Percentiles rank a stretch among this genome's conserved stretches.
These are phyloP conservation scores for Malurus splendens DNA, from an alignment of 2,797 vertebrate species.

Conservation along the genomic window DNA sequence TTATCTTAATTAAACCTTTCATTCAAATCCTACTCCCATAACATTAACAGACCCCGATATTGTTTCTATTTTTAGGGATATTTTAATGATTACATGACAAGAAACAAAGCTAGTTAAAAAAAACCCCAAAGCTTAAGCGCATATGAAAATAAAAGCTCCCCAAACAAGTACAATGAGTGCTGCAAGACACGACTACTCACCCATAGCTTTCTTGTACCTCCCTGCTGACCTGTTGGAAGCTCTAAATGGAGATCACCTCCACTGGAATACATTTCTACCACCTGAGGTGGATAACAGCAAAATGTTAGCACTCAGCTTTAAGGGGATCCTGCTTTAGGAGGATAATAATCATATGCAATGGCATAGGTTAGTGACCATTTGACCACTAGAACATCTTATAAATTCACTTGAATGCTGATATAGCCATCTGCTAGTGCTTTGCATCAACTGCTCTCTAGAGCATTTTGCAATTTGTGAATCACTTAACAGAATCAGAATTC, in stretches of 20 bases:
- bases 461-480: neutral
- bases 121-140: neutral
- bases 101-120: neutral
- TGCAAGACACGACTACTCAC: slow-evolving; percentile 69
- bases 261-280: slow-evolving; percentile 98
- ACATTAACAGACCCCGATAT: neutral
- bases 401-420: neutral
- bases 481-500: neutral
- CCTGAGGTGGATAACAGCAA: slow-evolving; percentile 67
- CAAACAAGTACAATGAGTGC: neutral
- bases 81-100: neutral
- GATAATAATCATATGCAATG: neutral
- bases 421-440: neutral
- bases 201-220: slow-evolving; percentile 91
- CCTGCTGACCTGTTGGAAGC: slow-evolving; percentile 95
- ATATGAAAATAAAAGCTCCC: neutral
- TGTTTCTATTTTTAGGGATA: neutral
- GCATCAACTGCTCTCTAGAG: neutral
- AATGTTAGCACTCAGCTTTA: neutral
- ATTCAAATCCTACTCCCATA: neutral
- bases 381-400: neutral
- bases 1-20: neutral
- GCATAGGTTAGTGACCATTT: neutral
- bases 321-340: neutral
- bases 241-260: slow-evolving; percentile 96